Base-by-base conservation (phyloP, 2,797 vertebrate species). In the Nannoperca obscura region DNA sequence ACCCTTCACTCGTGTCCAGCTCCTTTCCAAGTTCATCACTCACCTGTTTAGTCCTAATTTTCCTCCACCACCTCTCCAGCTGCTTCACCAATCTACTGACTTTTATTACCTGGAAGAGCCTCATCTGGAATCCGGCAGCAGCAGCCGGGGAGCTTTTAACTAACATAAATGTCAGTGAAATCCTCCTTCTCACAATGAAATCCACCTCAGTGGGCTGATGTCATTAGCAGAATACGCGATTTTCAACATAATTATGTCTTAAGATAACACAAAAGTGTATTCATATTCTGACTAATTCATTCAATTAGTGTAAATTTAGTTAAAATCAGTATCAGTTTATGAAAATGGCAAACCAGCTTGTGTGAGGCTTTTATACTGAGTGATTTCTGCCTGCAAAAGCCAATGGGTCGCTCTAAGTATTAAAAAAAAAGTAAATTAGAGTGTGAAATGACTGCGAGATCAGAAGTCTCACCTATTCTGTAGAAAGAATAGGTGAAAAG, bases 111-210 rank as follows among this genome's bases (percentile, higher is more conserved):
- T 67, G 20, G 40, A 30, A 24, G 14, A 74, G 54, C 50, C 52
- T 62, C 15, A 8, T 77, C 1, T 73, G 42, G 46, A 60, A 7
- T 49, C 46, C 44, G 17, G 1, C 12, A 49, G 22, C 50, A 61
- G 40, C 67, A 10, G 50, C 54, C 5, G 7, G 53, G 67, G 70
- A 66, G 27, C 50, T 7, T 73, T 62, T 59, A 34, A 71, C 22
- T 24, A 64, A 50, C 12, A 58, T 60, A 71, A 61, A 76, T 80
- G 63, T 65, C 15, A 38, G 32, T 75, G 22, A 70, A 67, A 60
- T 57, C 20, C n/a, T 49, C 36, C 36, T 52, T 17, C 7, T 42
- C 24, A 15, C 20, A 46, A 9, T 68, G 22, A 61, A 57, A 60
- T 63, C 46, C 53, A 75, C 34, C 19, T 32, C 40, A 52, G 27